Conservation (phyloP, 1,140 invertebrate species). For the Pseudomyrmex flavicornis region DNA sequence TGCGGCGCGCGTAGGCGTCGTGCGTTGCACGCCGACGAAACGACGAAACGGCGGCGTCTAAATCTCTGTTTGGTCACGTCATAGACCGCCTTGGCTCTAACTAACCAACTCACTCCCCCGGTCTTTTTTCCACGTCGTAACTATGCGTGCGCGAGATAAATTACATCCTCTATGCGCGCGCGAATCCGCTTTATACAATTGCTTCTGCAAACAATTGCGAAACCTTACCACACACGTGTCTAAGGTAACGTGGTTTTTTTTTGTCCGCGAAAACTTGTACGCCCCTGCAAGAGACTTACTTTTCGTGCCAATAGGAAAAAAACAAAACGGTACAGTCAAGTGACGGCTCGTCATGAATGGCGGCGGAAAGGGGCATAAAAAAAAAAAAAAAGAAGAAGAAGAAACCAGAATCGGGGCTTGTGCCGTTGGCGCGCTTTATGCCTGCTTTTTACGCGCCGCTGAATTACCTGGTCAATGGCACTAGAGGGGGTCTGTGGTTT, state of each 20-base stretch:
- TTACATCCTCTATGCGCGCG: conserved; percentile 30
- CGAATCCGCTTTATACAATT: conserved; percentile 7
- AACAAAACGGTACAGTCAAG: conserved; percentile 2
- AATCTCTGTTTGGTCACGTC: conserved; percentile 32
- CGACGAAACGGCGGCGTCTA: conserved; percentile 1
- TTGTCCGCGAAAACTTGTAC: background rate
- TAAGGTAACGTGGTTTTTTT: background rate
- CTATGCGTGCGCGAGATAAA: conserved; percentile 27
- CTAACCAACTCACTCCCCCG: background rate
- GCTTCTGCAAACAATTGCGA: conserved; percentile 15
- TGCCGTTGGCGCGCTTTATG: conserved; percentile 48
- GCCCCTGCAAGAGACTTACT: background rate
- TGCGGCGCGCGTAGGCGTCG: conserved; percentile 9
- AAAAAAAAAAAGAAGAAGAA: background rate
- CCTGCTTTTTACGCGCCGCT: conserved; percentile 78
- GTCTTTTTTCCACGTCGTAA: background rate
- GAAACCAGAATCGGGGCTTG: conserved; percentile 19
- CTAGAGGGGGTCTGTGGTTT: conserved; percentile 69
- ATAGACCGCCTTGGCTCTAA: conserved; percentile 4
- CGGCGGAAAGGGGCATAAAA: background rate
- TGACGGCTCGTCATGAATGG: conserved; percentile 40
- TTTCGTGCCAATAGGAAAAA: background rate
- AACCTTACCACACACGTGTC: background rate
- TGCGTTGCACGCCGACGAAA: conserved; percentile 1
- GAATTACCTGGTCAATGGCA: conserved; percentile 82